Evolutionary conservation across 2,113 vertebrate genomes (phyloP), one percentile per base, ranked within the genome.

Genomic region (Oncorhynchus nerka): DNA sequence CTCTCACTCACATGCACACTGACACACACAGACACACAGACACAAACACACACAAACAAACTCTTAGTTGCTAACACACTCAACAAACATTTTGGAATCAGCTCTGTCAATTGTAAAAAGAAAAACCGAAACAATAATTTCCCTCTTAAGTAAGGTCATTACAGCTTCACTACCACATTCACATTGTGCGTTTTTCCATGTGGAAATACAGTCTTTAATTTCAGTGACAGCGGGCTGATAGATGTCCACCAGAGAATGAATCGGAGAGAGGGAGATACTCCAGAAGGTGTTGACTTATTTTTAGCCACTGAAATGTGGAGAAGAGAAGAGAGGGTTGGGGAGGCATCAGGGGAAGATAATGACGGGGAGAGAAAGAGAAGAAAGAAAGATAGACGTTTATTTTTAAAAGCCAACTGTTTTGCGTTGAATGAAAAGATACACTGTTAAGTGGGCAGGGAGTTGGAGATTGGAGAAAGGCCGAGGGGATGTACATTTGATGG

Each of bases 341-440:
- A 9, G 48, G 74, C 70, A 30, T 66, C 24, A 64, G 34, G 30
- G 49, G 39, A 64, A 66, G 82, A 82, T 81, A 82, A 79, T 79
- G 77, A 70, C 66, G 77, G 39, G 39, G 39, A 9, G 39, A 39
- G 39, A 12, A 45, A 11, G 76, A 79, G 71, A 68, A 64, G 79
- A 59, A 82, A 80, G 81, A 80, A 74, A 90, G 84, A 89, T 84
- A 88, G 79, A 49, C 1, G 73, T 77, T 83, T 92, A 92, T 92
- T 92, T 92, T 90, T 92, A 87, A 45, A 45, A 84, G n/a, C 68
- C 89, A 92, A 85, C 86, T 93, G 90, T 70, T 90, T 80, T 84
- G 86, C 79, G 90, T 85, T 91, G 91, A 91, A 83, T 82, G 89
- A 90, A 66, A 68, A 67, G 79, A 87, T 72, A 69, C 67, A 59